Evolutionary conservation across 1,140 invertebrate species (phyloP).

Genomic region (Cotesia glomerata): DNA sequence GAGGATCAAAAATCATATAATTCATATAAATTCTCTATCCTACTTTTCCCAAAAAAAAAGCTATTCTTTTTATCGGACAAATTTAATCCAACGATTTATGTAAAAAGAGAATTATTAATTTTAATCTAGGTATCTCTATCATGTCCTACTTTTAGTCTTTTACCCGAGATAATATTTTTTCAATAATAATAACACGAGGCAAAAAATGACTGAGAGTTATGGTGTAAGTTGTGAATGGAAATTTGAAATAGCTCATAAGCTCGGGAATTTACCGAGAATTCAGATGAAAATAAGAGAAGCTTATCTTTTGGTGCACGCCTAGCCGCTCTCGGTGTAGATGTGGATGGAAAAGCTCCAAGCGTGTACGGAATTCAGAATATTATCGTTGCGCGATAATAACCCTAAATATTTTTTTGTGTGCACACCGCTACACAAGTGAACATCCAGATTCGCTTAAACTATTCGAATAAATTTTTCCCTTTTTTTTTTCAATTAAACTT

Average conservation of each 20-base stretch:
- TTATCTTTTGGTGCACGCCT: constrained; percentile 17
- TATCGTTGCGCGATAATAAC: constrained; percentile 21
- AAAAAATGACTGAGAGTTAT: too few relatives aligned
- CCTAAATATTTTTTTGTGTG: constrained; percentile 16
- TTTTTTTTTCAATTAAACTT: not conserved
- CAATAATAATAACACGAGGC: too few relatives aligned
- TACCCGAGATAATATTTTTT: too few relatives aligned
- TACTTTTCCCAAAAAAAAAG: too few relatives aligned
- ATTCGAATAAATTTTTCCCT: not conserved
- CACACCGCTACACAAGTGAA: too few relatives aligned
- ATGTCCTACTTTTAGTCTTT: too few relatives aligned
- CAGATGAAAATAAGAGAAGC: constrained; percentile 10
- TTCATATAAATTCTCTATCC: too few relatives aligned
- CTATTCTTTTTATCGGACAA: too few relatives aligned
- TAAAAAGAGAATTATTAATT: too few relatives aligned
- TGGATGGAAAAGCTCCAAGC: constrained; percentile 10
- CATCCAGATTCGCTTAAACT: not conserved
- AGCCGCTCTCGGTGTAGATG: not conserved
- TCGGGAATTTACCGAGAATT: not conserved
- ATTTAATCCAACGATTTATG: too few relatives aligned
- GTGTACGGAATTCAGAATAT: constrained; percentile 11
- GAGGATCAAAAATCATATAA: too few relatives aligned
- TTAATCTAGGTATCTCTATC: too few relatives aligned
- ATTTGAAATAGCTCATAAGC: constrained; percentile 1
- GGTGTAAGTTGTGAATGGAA: not conserved